These are phyloP conservation scores for Parauchenoglanis punctatus DNA, from an alignment of 2,797 vertebrate species.

Conservation along the genomic window DNA sequence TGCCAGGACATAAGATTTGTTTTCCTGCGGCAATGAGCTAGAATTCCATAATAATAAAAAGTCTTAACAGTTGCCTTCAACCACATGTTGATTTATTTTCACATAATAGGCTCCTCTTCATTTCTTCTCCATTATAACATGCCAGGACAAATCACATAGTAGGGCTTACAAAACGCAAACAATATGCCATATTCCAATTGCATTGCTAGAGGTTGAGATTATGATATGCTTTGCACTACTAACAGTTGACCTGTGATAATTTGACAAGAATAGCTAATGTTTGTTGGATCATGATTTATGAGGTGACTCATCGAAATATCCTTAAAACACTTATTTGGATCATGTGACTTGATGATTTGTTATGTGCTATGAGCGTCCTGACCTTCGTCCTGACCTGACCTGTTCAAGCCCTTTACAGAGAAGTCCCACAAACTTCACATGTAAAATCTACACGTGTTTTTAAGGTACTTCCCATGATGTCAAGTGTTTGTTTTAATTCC, in stretches of 20 bases:
- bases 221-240: neutral
- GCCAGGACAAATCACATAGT: neutral
- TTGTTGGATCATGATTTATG: neutral
- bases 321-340: neutral
- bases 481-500: neutral
- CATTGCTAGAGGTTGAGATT: neutral
- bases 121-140: neutral
- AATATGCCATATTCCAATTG: neutral
- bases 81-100: neutral
- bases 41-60: conserved; percentile 2
- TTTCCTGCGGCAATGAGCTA: neutral
- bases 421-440: neutral
- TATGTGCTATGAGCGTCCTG: neutral
- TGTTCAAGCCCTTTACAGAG: neutral
- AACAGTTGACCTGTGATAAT: neutral
- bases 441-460: neutral
- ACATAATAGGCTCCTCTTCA: neutral
- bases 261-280: neutral
- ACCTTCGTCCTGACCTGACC: neutral
- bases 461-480: neutral
- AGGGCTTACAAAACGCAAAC: neutral
- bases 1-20: conserved; percentile 15
- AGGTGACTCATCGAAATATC: neutral
- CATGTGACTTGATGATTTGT: neutral
- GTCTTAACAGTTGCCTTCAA: neutral